Evolutionary conservation across 1,140 invertebrate species (phyloP).

Genomic region (Drosophila dunni): DNA sequence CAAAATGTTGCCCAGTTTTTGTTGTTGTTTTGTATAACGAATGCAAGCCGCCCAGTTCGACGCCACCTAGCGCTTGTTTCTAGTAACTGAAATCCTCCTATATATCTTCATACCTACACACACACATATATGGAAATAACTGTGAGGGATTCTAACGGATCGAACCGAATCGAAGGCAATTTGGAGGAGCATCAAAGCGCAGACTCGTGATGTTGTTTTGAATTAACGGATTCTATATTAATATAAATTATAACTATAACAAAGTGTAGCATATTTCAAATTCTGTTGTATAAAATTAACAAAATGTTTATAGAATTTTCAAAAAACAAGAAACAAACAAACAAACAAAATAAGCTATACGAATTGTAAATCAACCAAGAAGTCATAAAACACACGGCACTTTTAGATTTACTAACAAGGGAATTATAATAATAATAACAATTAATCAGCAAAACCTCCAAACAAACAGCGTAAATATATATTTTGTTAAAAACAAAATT

Average conservation of each 20-base stretch:
- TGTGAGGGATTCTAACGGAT: slow-evolving; percentile 36
- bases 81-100: slow-evolving; percentile 37
- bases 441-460: slow-evolving; percentile 10
- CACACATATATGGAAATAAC: slow-evolving; percentile 26
- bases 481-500: slow-evolving; percentile 70
- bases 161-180: slow-evolving; percentile 9
- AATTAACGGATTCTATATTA: slow-evolving; percentile 55
- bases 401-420: slow-evolving; percentile 26
- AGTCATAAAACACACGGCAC: slow-evolving; percentile 20
- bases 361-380: slow-evolving; percentile 13
- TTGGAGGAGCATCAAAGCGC: slow-evolving; percentile 68
- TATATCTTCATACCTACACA: slow-evolving; percentile 26
- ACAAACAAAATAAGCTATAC: neutral
- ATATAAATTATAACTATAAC: slow-evolving; percentile 53
- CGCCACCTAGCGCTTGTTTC: slow-evolving; percentile 65
- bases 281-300: slow-evolving; percentile 49
- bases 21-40: slow-evolving; percentile 51
- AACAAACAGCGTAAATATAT: slow-evolving; percentile 22
- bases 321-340: slow-evolving; percentile 38
- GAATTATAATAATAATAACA: slow-evolving; percentile 14
- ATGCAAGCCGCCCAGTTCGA: slow-evolving; percentile 38
- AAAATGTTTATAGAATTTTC: slow-evolving; percentile 47
- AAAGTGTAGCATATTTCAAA: slow-evolving; percentile 62
- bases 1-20: slow-evolving; percentile 43
- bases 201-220: slow-evolving; percentile 77